Base-by-base conservation (phyloP, 2,888 invertebrate genomes). In the Andrena praecox region DNA sequence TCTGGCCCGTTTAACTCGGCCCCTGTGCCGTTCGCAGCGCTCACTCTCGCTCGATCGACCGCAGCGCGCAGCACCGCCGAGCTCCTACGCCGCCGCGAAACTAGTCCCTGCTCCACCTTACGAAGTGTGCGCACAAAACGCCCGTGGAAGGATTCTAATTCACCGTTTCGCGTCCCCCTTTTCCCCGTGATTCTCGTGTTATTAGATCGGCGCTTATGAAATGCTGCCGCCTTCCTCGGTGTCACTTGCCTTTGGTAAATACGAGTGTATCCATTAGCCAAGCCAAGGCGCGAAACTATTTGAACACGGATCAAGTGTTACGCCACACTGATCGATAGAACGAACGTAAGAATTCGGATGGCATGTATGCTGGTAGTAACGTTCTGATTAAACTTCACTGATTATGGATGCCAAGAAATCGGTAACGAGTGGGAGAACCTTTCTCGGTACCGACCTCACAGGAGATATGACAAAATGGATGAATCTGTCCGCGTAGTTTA, bases 1-100 rank as follows among this genome's bases (percentile, higher is more conserved):
- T 88, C 89, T 88, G 89, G 84, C 81, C 67, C 81, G 85, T 87
- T 88, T 80, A 78, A 85, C 84, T 89, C 86, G 75, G 71, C 70
- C 85, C 68, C 70, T 70, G 56, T 81, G 83, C 89, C 83, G 81
- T 69, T 60, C 42, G 60, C 72, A 82, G 84, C 87, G 82, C 86
- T 79, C 82, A 72, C 84, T 87, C 82, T 85, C 77, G 80, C 86
- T 81, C 79, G 75, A 75, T 68, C 82, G 90, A 88, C 87, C 85
- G 89, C 80, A 72, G 71, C 70, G 83, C 89, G 72, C 84, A 68
- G 5, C 1, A 16, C 42, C 27, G 29, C 24, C 66, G 64, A 63
- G 56, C 10, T 16, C 31, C 35, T 86, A 82, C 87, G 85, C 77
- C 71, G 67, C 2, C 29, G 12, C 20, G 27, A 76, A 84, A 60